These are phyloP conservation scores for Eumaeus atala DNA, from an alignment of 1,140 invertebrate species.

Conservation along the genomic window DNA sequence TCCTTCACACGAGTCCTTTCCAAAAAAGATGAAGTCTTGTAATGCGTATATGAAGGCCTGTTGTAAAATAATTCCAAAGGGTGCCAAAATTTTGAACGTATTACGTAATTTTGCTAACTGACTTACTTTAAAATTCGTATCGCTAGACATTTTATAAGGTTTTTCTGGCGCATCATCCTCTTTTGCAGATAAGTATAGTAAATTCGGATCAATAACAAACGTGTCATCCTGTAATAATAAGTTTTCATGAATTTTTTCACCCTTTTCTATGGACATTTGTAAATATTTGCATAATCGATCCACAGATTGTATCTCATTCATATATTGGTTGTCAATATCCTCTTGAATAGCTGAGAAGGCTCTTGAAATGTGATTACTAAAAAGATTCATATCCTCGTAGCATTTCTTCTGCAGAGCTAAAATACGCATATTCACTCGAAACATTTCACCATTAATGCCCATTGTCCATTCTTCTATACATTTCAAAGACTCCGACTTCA, in stretches of 20 bases:
- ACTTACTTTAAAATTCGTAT: constrained; percentile 63
- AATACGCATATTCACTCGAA: constrained; percentile 63
- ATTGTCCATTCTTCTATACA: constrained; percentile 74
- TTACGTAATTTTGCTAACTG: constrained; percentile 70
- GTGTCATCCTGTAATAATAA: constrained; percentile 66
- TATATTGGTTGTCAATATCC: constrained; percentile 70
- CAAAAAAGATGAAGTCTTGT: constrained; percentile 73
- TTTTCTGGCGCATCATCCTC: constrained; percentile 21
- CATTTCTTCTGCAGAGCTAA: constrained; percentile 53
- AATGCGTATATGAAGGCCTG: constrained; percentile 73
- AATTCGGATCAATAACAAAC: constrained; percentile 62
- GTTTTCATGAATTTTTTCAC: constrained; percentile 57
- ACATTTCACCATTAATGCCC: constrained; percentile 72
- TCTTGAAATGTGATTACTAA: constrained; percentile 56
- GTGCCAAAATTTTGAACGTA: constrained; percentile 72
- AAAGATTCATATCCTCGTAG: constrained; percentile 60
- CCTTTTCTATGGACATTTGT: constrained; percentile 74
- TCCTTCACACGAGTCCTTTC: constrained; percentile 61
- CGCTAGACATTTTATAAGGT: constrained; percentile 34
- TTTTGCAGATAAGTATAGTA: constrained; percentile 46
- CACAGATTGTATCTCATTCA: constrained; percentile 74
- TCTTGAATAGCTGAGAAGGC: constrained; percentile 63
- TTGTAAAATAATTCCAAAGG: constrained; percentile 69
- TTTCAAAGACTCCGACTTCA: constrained; percentile 52
- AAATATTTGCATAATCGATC: constrained; percentile 73